Evolutionary conservation across 2,113 vertebrate genomes (phyloP).

Genomic region (Prunella himalayana): DNA sequence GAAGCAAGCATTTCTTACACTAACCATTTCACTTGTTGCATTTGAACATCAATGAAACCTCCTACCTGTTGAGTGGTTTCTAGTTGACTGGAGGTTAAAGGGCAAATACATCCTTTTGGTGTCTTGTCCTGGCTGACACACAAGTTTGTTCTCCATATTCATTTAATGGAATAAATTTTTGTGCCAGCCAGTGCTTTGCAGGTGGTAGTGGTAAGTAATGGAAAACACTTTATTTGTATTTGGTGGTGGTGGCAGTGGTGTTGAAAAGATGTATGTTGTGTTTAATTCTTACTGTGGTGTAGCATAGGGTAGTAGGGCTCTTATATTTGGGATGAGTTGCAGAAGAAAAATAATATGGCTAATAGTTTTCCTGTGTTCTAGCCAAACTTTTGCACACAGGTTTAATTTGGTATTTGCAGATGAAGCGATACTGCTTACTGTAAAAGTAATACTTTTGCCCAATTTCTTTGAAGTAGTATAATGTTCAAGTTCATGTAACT

Average conservation of each 20-base stretch:
- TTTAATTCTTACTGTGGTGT: background rate
- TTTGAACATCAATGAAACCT: slow-evolving; percentile 82
- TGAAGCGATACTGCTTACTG: background rate
- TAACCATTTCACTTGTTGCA: slow-evolving; percentile 73
- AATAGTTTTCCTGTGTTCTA: background rate
- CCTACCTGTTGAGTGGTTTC: slow-evolving; percentile 53
- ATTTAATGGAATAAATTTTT: slow-evolving; percentile 67
- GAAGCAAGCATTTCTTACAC: slow-evolving; percentile 44
- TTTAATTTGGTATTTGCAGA: background rate
- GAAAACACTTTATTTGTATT: background rate
- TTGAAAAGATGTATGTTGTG: background rate
- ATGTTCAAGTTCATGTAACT: background rate
- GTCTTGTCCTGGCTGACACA: slow-evolving; percentile 73
- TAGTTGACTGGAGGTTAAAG: slow-evolving; percentile 76
- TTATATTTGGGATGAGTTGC: background rate
- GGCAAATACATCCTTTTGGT: slow-evolving; percentile 81
- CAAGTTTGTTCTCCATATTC: slow-evolving; percentile 61
- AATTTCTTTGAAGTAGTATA: background rate
- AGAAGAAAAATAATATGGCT: background rate
- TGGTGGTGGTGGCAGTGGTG: background rate
- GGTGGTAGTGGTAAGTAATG: slow-evolving; percentile 65
- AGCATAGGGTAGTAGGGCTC: background rate
- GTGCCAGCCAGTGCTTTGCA: slow-evolving; percentile 66
- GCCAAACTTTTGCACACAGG: background rate
- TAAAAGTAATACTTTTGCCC: background rate